A percentile compares a stretch with the other conserved stretches of the same genome.
phyloP scores from a whole-genome alignment of 2,113 vertebrate species.

The Epinephelus cyanopodus region DNA sequence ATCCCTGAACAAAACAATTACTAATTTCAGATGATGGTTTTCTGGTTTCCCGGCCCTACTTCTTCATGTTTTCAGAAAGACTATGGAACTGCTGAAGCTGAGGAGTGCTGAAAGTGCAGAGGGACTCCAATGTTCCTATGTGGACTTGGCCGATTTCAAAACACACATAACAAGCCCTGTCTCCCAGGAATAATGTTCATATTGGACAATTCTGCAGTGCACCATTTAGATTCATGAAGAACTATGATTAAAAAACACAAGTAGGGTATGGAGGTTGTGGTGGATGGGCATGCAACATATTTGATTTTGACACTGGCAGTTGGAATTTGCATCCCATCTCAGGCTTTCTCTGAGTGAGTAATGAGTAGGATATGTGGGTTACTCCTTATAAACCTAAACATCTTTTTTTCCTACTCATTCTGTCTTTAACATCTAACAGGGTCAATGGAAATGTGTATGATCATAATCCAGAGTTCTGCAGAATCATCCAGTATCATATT shows the following conservation, averaged over 20 bases:
- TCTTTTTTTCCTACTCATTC: no score
- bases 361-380: no score
- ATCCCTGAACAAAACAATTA: background rate
- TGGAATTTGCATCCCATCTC: background rate
- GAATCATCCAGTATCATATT: background rate
- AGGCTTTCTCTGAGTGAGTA: background rate
- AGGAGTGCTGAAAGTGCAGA: background rate
- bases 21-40: background rate
- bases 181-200: background rate
- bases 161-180: background rate
- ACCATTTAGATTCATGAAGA: slow-evolving; percentile 1
- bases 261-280: background rate
- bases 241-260: background rate
- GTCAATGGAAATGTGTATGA: background rate
- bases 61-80: background rate
- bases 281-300: background rate
- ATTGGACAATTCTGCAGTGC: background rate
- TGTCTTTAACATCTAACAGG: background rate
- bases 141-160: background rate
- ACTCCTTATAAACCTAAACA: no score
- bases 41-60: background rate
- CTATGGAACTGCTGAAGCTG: background rate
- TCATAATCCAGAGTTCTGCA: slow-evolving; percentile 6
- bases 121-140: background rate
- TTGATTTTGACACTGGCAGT: background rate